phyloP scores from a whole-genome alignment of 2,888 invertebrate species.

The Syrista parreyssii region DNA sequence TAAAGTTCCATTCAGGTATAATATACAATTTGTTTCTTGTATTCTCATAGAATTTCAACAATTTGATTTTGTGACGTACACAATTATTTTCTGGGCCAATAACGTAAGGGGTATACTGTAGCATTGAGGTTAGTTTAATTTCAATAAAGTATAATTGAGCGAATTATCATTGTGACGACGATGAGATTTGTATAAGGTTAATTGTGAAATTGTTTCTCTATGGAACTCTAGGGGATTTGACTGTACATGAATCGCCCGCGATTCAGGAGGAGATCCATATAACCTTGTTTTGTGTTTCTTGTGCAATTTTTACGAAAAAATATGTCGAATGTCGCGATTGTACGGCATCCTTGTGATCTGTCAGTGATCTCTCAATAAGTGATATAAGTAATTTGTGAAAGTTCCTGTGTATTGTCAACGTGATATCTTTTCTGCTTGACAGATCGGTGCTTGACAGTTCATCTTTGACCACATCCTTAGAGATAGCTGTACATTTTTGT shows the following conservation, averaged over 20 bases:
- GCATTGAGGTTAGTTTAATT: neutral
- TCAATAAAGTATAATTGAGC: neutral
- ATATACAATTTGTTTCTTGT: neutral
- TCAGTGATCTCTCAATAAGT: neutral
- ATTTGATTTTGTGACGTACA: neutral
- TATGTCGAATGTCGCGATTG: neutral
- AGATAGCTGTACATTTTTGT: conserved; percentile 6
- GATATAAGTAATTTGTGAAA: neutral
- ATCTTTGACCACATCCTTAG: conserved; percentile 10
- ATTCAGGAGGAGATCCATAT: conserved; percentile 41
- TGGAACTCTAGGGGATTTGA: neutral
- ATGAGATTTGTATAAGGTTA: neutral
- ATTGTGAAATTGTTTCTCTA: neutral
- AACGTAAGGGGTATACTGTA: neutral
- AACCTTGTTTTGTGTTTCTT: conserved; percentile 33
- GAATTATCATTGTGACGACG: neutral
- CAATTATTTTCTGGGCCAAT: neutral
- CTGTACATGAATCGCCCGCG: conserved; percentile 6
- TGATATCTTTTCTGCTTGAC: conserved; percentile 4
- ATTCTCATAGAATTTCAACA: neutral
- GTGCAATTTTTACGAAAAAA: conserved; percentile 4
- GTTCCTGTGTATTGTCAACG: neutral
- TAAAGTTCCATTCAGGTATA: neutral
- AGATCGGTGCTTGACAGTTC: conserved; percentile 19
- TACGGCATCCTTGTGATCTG: neutral